Evolutionary conservation across 2,888 invertebrate genomes (phyloP).

Genomic region (Agriopis aurantiaria): DNA sequence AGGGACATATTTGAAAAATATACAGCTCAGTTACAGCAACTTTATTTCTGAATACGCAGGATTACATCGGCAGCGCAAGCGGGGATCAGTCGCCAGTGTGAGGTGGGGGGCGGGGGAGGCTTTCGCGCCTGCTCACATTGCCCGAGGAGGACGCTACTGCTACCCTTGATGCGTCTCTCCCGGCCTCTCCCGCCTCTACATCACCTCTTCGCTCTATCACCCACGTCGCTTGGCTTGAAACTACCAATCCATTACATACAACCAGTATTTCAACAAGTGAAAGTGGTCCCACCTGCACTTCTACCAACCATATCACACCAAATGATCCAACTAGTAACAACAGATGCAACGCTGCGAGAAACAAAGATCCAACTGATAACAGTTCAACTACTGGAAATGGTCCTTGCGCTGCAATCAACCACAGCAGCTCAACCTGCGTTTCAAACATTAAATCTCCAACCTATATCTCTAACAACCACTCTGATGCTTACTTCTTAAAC

Average conservation of each 20-base stretch:
- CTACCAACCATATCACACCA: constrained; percentile 4
- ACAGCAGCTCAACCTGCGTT: neutral
- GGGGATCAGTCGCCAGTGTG: constrained; percentile 84
- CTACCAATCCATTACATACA: neutral
- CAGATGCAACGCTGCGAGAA: neutral
- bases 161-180: constrained; percentile 52
- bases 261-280: neutral
- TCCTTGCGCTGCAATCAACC: constrained; percentile 1
- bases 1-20: too few species aligned
- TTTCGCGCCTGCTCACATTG: constrained; percentile 78
- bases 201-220: constrained; percentile 43
- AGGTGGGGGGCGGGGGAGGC: constrained; percentile 84
- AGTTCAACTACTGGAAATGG: neutral
- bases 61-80: constrained; percentile 82
- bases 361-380: neutral
- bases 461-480: neutral
- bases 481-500: neutral
- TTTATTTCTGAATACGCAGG: constrained; percentile 60
- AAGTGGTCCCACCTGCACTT: neutral
- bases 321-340: neutral
- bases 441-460: constrained; percentile 2
- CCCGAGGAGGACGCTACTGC: constrained; percentile 72
- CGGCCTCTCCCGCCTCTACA: constrained; percentile 71
- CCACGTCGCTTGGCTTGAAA: constrained; percentile 42
- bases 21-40: too few species aligned